Evolutionary conservation across 1,140 invertebrate genomes (phyloP), one percentile per base, ranked within the genome.

Genomic region (Bombus confusus): DNA sequence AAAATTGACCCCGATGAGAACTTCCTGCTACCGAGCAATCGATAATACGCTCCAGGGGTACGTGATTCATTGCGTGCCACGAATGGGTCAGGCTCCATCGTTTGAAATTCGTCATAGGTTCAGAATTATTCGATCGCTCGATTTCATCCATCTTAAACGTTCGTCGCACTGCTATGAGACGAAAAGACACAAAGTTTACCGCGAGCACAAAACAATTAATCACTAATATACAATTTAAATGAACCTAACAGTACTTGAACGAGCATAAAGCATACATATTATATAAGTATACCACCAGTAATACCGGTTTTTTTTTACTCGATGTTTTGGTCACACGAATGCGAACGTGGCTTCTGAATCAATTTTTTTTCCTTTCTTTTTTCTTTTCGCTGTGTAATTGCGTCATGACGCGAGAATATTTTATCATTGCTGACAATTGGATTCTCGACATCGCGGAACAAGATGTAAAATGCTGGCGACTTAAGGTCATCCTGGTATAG

Each of bases 31-130:
- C 25, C 39, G 41, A 28, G 37, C 22, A 83, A 83, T 83, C 81
- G 43, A 83, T 83, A 83, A 39, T 34, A 47, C 10, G n/a, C 62
- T 80, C 37, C 34, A n/a, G 34, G 74, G 73, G 25, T 77, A 68
- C 74, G 43, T 83, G 81, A 83, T 83, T 83, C 81, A 77, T 57
- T 77, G 59, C 15, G 3, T 47, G 12, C 34, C 41, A 25, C 52
- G 80, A 43, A 62, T 39, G 57, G 59, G 81, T 66, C 25, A n/a
- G 69, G 31, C 12, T 52, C 12, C 62, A 6, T 9, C 28, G 25
- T 34, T 39, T 34, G 31, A 64, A 83, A 68, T 69, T 66, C 66
- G 41, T 10, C 0, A 66, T 34, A 22, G 73, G 22, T n/a, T 68
- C 28, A 25, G 2, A 18, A 78, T 64, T 59, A 25, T 66, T 78